Conservation (phyloP, 2,888 invertebrate species). For the Chesias legatella region DNA sequence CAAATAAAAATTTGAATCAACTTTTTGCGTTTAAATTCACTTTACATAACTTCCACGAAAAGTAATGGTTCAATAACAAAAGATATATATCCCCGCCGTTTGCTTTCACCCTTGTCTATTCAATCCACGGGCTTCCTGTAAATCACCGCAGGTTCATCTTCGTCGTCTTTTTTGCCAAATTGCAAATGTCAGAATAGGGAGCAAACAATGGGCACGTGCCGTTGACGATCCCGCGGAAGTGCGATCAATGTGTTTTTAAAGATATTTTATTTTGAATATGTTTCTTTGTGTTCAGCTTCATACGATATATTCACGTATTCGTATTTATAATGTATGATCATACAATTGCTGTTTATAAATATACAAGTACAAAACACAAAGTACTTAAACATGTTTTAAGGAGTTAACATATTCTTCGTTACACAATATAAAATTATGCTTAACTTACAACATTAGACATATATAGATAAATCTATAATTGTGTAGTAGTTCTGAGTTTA, state of each 20-base stretch:
- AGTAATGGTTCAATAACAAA: conserved; percentile 16
- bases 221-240: conserved; percentile 37
- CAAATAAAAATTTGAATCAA: background rate
- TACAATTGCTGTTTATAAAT: too few relatives aligned
- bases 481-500: too few relatives aligned
- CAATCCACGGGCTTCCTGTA: conserved; percentile 22
- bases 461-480: too few relatives aligned
- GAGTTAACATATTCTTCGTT: too few relatives aligned
- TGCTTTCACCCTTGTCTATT: conserved; percentile 26
- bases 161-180: conserved; percentile 33
- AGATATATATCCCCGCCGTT: conserved; percentile 13
- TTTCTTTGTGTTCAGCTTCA: conserved; percentile 16
- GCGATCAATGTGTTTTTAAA: conserved; percentile 36
- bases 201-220: conserved; percentile 36
- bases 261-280: conserved; percentile 32
- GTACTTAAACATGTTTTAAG: too few relatives aligned
- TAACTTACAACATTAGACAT: too few relatives aligned
- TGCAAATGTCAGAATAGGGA: conserved; percentile 43
- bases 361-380: too few relatives aligned
- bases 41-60: conserved; percentile 13
- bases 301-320: too few relatives aligned
- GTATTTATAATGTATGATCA: too few relatives aligned
- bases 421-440: too few relatives aligned
- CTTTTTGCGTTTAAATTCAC: conserved; percentile 9
- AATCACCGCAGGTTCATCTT: conserved; percentile 24